Conservation (phyloP, 2,113 vertebrate species). For the Ellobius talpinus region DNA sequence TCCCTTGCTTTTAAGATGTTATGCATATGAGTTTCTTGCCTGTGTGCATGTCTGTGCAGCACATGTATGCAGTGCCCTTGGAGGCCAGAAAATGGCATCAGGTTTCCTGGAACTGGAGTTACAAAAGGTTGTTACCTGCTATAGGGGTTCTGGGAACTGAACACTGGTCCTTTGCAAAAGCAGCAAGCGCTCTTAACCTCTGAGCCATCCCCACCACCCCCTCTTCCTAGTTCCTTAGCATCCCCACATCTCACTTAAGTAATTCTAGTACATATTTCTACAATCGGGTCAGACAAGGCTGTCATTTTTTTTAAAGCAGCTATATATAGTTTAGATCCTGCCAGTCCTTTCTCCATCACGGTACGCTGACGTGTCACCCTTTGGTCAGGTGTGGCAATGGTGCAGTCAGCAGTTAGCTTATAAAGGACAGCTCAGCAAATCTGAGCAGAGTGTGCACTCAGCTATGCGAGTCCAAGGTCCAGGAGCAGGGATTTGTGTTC, state of each 20-base stretch:
- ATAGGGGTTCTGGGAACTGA: not conserved
- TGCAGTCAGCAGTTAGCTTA: not conserved
- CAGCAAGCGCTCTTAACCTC: not conserved
- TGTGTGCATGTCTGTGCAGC: not conserved
- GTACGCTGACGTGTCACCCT: fast-evolving
- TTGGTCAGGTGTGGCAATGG: not conserved
- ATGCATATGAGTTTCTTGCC: not conserved
- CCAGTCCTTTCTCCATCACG: not conserved
- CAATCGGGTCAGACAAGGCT: not conserved
- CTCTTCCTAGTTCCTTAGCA: not conserved
- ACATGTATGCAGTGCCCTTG: not conserved
- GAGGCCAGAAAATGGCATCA: not conserved
- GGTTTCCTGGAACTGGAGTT: not conserved
- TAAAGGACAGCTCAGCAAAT: not conserved
- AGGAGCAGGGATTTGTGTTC: not conserved
- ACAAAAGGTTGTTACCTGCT: not conserved
- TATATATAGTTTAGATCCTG: not conserved
- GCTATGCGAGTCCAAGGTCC: not conserved
- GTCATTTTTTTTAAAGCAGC: not conserved
- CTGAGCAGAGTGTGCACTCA: not conserved
- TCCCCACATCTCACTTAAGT: not conserved
- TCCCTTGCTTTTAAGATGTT: not conserved
- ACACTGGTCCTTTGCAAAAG: not conserved
- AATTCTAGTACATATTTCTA: not conserved
- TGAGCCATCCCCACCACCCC: not conserved